phyloP scores from a whole-genome alignment of 2,888 invertebrate genomes.

The Cerceris rybyensis region DNA sequence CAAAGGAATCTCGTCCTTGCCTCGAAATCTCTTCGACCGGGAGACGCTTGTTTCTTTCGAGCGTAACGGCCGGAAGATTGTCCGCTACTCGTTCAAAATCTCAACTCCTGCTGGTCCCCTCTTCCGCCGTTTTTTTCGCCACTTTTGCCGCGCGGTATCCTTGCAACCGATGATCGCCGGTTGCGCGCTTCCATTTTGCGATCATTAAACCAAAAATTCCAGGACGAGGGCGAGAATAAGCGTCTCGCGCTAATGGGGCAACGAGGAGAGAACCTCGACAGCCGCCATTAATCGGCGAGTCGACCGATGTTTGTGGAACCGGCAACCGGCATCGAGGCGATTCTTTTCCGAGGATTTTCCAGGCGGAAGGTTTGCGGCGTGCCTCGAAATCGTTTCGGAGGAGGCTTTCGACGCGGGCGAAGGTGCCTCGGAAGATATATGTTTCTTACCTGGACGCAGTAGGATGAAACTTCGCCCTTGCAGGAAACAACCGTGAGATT shows the following conservation, averaged over 20 bases:
- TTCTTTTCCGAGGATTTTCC: neutral
- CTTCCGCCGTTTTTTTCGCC: constrained; percentile 3
- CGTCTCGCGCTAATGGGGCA: too few relatives aligned
- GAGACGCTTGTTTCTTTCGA: constrained; percentile 33
- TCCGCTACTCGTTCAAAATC: constrained; percentile 15
- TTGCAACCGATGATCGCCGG: too few relatives aligned
- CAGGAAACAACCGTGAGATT: constrained; percentile 60
- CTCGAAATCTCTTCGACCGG: constrained; percentile 17
- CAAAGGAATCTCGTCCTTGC: constrained; percentile 48
- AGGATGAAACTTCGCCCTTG: constrained; percentile 26
- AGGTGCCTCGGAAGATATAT: constrained; percentile 43
- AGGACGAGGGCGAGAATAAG: too few relatives aligned
- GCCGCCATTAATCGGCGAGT: neutral
- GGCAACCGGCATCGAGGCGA: neutral
- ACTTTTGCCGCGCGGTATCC: neutral
- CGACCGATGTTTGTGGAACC: neutral
- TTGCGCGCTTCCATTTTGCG: too few relatives aligned
- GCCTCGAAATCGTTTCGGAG: constrained; percentile 30
- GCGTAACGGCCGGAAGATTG: constrained; percentile 67
- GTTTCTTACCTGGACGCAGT: constrained; percentile 39
- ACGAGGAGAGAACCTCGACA: too few relatives aligned
- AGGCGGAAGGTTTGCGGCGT: constrained; percentile 35
- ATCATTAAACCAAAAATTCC: too few relatives aligned
- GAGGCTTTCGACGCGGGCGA: constrained; percentile 39
- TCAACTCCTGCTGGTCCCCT: neutral